phyloP scores from a whole-genome alignment of 2,113 vertebrate genomes.

The Erythrocebus patas region DNA sequence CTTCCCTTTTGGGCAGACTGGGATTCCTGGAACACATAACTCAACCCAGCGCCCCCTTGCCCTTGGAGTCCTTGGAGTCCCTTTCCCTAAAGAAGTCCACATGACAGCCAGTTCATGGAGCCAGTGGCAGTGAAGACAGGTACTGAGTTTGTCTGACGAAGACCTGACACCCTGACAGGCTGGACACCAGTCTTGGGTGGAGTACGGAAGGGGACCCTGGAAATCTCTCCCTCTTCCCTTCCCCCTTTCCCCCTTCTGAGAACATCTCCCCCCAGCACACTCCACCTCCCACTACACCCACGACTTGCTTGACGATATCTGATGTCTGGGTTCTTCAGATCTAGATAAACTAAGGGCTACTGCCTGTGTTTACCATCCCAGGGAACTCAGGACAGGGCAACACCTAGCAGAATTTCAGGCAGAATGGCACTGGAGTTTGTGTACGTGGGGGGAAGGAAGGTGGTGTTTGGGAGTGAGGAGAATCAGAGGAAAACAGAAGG shows the following conservation, averaged over 20 bases:
- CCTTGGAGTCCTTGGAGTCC: neutral
- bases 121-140: neutral
- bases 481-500: neutral
- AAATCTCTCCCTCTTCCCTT: neutral
- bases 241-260: too few species aligned
- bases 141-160: neutral
- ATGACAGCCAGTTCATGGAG: neutral
- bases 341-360: neutral
- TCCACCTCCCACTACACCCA: neutral
- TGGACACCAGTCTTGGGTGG: neutral
- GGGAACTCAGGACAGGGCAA: neutral
- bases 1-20: neutral
- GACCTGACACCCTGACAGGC: neutral
- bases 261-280: neutral
- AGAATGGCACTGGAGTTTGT: neutral
- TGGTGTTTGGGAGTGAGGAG: neutral
- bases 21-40: neutral
- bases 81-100: neutral
- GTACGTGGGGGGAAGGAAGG: neutral
- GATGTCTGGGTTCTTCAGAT: neutral
- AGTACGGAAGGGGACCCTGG: neutral
- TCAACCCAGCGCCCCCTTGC: neutral
- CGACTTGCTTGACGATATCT: accelerated
- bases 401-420: neutral
- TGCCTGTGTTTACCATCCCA: neutral